A percentile compares a stretch with the other conserved stretches of the same genome.
phyloP scores from a whole-genome alignment of 2,888 invertebrate species.

The Meandrusa payeni region DNA sequence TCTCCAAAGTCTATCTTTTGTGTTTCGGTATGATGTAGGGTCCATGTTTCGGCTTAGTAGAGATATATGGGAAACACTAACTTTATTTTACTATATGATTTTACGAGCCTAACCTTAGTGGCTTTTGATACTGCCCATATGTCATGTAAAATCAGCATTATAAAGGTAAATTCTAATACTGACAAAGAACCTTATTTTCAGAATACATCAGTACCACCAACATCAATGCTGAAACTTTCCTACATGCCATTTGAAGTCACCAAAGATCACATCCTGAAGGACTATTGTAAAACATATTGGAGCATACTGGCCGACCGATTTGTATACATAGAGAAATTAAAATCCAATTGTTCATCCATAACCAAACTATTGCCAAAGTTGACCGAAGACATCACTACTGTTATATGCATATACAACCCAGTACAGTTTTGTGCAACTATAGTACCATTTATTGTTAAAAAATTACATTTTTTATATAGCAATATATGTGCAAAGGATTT shows the following conservation, averaged over 20 bases:
- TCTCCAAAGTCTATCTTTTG: no score
- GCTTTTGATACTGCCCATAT: no score
- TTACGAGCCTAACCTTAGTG: no score
- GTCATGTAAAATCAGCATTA: no score
- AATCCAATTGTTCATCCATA: conserved; percentile 40
- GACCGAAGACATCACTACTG: conserved; percentile 48
- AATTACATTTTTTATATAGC: conserved; percentile 50
- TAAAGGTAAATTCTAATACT: no score
- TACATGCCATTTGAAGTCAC: conserved; percentile 61
- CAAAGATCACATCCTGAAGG: conserved; percentile 40
- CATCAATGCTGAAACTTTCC: conserved; percentile 59
- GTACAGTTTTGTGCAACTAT: conserved; percentile 49
- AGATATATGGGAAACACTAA: no score
- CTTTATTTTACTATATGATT: no score
- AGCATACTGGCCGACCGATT: conserved; percentile 57
- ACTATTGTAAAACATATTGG: conserved; percentile 66
- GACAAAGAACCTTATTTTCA: no score
- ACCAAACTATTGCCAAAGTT: conserved; percentile 55
- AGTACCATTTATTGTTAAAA: conserved; percentile 53
- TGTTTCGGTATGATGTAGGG: no score
- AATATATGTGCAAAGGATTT: conserved; percentile 40
- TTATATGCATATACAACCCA: conserved; percentile 51
- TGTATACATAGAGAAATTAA: conserved; percentile 53
- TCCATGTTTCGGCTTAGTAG: no score
- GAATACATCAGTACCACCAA: conserved; percentile 48